Conservation (phyloP, 2,113 vertebrate genomes). For the Barnardius zonarius region DNA sequence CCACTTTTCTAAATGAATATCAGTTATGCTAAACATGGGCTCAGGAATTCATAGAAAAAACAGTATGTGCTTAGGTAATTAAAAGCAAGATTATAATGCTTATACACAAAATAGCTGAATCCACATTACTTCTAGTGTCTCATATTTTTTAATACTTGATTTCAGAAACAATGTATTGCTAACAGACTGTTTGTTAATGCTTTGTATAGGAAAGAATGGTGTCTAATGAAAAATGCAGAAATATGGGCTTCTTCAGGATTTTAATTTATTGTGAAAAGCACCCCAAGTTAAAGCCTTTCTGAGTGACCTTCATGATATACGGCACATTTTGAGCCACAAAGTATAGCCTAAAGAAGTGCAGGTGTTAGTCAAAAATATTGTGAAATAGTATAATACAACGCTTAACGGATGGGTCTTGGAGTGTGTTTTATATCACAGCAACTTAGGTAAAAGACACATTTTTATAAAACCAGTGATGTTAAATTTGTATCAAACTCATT, state of each 20-base stretch:
- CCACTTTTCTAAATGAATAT: background rate
- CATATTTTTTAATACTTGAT: background rate
- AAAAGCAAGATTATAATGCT: background rate
- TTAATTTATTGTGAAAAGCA: background rate
- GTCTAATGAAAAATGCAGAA: background rate
- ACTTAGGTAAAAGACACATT: background rate
- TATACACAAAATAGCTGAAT: background rate
- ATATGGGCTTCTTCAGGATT: background rate
- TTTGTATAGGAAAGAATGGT: background rate
- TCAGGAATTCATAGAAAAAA: background rate
- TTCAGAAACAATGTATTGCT: background rate
- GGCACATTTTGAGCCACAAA: background rate
- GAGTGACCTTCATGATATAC: background rate
- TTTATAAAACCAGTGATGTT: background rate
- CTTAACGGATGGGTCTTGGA: background rate
- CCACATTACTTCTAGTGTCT: background rate
- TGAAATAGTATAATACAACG: background rate
- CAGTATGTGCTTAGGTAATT: background rate
- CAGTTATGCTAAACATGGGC: background rate
- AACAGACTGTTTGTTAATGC: background rate
- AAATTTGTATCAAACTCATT: constrained; percentile 10
- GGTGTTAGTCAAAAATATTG: background rate
- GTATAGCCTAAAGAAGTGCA: background rate
- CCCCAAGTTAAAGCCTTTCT: background rate
- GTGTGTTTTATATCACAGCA: background rate